Evolutionary conservation across 1,140 invertebrate genomes (phyloP).

Genomic region (Drosophila biarmipes): DNA sequence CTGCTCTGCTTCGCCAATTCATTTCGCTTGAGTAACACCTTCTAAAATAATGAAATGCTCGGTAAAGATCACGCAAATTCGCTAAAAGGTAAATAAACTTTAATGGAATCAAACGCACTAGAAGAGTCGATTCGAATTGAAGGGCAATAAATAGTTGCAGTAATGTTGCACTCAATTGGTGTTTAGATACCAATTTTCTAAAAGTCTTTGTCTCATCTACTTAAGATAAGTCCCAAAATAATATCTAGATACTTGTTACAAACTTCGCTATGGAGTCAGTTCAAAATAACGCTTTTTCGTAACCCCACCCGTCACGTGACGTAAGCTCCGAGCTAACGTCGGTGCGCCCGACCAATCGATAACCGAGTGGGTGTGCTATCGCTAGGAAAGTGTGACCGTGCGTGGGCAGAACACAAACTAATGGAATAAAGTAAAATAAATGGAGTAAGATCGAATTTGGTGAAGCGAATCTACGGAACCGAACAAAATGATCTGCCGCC

Average conservation of each 20-base stretch:
- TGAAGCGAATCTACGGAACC: conserved; percentile 13
- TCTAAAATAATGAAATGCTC: neutral
- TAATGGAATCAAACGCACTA: no score
- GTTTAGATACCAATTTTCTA: no score
- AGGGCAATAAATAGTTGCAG: neutral
- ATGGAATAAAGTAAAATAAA: conserved; percentile 27
- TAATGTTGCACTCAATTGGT: no score
- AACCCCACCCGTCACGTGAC: neutral
- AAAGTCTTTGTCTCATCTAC: no score
- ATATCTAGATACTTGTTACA: no score
- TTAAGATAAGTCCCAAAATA: no score
- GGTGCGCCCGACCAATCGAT: neutral
- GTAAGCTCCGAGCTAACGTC: neutral
- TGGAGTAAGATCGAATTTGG: no score
- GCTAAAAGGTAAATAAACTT: no score
- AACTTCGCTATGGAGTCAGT: neutral
- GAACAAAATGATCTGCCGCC: conserved; percentile 78
- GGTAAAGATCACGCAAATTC: no score
- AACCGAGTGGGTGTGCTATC: neutral
- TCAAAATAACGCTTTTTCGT: conserved; percentile 1
- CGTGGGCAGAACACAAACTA: conserved; percentile 17
- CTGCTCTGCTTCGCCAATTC: neutral
- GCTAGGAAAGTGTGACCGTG: conserved; percentile 18
- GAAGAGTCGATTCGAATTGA: no score
- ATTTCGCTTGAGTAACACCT: neutral